These are phyloP conservation scores for Sinopyrophorus schimmeli DNA, from an alignment of 2,888 invertebrate genomes.

Conservation along the genomic window DNA sequence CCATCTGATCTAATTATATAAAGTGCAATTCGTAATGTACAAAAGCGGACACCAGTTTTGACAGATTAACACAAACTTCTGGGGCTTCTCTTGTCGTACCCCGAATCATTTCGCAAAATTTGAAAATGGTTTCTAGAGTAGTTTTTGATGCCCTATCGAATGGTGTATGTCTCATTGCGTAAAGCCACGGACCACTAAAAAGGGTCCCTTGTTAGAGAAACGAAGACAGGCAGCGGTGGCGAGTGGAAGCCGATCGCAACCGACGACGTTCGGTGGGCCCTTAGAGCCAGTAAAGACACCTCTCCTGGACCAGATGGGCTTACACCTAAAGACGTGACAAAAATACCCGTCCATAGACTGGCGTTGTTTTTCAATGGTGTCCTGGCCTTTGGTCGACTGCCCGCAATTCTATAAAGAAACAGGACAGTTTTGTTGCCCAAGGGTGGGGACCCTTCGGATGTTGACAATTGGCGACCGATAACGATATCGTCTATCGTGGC, in stretches of 20 bases:
- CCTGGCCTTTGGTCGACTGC: neutral
- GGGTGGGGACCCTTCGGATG: neutral
- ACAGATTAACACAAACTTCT: too few relatives aligned
- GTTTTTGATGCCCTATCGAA: too few relatives aligned
- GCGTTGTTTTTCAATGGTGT: neutral
- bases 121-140: too few relatives aligned
- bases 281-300: neutral
- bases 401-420: neutral
- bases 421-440: neutral
- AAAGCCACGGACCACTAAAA: too few relatives aligned
- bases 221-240: neutral
- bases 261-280: neutral
- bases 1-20: too few relatives aligned
- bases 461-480: constrained; percentile 7
- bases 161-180: too few relatives aligned
- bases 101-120: too few relatives aligned
- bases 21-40: too few relatives aligned
- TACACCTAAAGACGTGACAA: neutral
- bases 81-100: too few relatives aligned
- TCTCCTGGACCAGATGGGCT: constrained; percentile 1
- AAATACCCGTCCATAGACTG: neutral
- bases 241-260: neutral
- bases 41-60: too few relatives aligned
- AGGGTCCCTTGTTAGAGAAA: neutral
- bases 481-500: neutral